Conservation (phyloP, 2,888 invertebrate genomes). For the Periphyllus acericola region DNA sequence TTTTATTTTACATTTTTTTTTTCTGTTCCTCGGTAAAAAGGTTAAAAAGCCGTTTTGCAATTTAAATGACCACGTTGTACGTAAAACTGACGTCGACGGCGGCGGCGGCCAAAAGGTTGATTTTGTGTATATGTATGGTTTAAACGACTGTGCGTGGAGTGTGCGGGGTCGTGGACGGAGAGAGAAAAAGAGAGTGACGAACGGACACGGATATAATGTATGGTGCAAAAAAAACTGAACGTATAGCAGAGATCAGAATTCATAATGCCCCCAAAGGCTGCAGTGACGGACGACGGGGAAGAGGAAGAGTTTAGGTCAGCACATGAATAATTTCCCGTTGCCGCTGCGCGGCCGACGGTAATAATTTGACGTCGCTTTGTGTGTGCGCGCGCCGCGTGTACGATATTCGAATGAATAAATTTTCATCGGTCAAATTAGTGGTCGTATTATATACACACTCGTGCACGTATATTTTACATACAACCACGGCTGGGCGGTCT, state of each 20-base stretch:
- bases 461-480: background rate
- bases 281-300: background rate
- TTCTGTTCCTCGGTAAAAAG: conserved; percentile 1
- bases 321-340: conserved; percentile 51
- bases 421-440: conserved; percentile 33
- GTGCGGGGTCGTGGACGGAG: background rate
- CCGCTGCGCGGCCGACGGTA: background rate
- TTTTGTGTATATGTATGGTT: background rate
- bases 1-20: background rate
- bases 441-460: background rate
- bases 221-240: background rate
- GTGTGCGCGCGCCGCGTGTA: background rate
- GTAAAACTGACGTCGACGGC: too few relatives aligned
- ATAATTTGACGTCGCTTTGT: conserved; percentile 43
- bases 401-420: conserved; percentile 24
- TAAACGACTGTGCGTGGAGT: background rate
- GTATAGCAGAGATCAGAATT: conserved; percentile 50
- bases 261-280: conserved; percentile 37
- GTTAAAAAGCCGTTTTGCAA: conserved; percentile 48
- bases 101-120: conserved; percentile 14
- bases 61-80: conserved; percentile 22
- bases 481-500: background rate
- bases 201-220: too few relatives aligned
- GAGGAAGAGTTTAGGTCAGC: conserved; percentile 4
- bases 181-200: background rate